Evolutionary conservation across 2,113 vertebrate genomes (phyloP), one percentile per base, ranked within the genome.

Genomic region (Gallinago media): DNA sequence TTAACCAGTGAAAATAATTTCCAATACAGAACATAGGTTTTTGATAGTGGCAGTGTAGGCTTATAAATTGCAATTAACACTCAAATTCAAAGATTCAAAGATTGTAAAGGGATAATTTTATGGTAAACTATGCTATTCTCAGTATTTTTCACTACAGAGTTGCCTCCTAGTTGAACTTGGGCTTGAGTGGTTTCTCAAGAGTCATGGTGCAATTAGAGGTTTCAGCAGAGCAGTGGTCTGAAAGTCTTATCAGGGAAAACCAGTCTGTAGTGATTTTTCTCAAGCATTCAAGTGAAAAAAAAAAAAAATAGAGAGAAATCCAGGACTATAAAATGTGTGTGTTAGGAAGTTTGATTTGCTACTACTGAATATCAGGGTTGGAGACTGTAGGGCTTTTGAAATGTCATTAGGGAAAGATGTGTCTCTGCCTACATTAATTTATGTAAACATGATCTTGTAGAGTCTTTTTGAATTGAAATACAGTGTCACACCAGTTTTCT

Each of bases 351-450:
- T 83, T 54, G n/a, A 80, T 88, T 96, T 89, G 67, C 74, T 68
- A 1, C 54, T 58, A 12, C 71, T 71, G 72, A 85, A 10, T 59
- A 20, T 55, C 7, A 1, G 44, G 5, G 26, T 34, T 47, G 31
- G 56, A 88, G 50, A 84, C 38, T 81, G 23, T 50, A 31, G 34
- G 5, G 55, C 52, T 93, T 97, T 92, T 92, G 88, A 92, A 91
- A 89, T 84, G 6, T 63, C 68, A 61, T 95, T 81, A 86, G 65
- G 61, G 56, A 82, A 94, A 78, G 36, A 91, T 52, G 15, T 85
- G 49, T 92, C 71, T 20, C 62, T 92, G 89, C n/a, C 87, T 94
- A 75, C 62, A 56, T 91, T 95, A 91, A 92, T 96, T 92, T 78
- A 77, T 91, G 61, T 92, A 95, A 91, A 87, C 76, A 67, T 58